These are phyloP conservation scores for Acrossocheilus wenchowensis DNA, from an alignment of 2,797 vertebrate genomes.

Conservation along the genomic window DNA sequence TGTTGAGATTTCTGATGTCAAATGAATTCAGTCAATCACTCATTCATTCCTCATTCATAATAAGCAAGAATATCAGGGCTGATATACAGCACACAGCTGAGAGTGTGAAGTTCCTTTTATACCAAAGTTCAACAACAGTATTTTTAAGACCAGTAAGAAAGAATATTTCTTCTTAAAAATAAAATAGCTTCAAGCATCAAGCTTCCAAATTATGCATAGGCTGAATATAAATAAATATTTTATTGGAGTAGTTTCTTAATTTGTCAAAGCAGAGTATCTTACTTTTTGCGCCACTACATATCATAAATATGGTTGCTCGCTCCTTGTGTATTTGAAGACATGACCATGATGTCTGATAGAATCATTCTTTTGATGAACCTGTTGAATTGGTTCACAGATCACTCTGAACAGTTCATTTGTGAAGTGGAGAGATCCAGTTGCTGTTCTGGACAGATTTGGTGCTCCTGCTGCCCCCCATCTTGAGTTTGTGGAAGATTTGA, in stretches of 20 bases:
- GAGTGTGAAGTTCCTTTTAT: not conserved
- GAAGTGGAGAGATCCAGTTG: not conserved
- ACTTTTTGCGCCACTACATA: not conserved
- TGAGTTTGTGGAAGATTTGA: too few species aligned
- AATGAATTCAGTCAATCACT: not conserved
- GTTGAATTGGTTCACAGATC: not conserved
- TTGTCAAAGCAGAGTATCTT: not conserved
- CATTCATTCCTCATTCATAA: not conserved
- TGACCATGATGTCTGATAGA: not conserved
- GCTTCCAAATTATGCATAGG: not conserved
- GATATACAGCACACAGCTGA: not conserved
- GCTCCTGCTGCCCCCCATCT: too few species aligned
- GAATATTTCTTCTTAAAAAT: not conserved
- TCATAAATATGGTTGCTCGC: not conserved
- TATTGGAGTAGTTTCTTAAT: not conserved
- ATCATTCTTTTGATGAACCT: not conserved
- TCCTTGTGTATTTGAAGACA: not conserved
- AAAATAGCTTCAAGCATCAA: not conserved
- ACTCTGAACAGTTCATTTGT: not conserved
- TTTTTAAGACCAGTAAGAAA: not conserved
- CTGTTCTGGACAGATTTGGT: not conserved
- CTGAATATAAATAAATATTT: not conserved
- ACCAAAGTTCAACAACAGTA: not conserved
- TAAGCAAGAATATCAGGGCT: not conserved
- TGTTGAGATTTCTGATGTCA: not conserved